Conservation (phyloP, 1,140 invertebrate species). For the Drosophila virilis region DNA sequence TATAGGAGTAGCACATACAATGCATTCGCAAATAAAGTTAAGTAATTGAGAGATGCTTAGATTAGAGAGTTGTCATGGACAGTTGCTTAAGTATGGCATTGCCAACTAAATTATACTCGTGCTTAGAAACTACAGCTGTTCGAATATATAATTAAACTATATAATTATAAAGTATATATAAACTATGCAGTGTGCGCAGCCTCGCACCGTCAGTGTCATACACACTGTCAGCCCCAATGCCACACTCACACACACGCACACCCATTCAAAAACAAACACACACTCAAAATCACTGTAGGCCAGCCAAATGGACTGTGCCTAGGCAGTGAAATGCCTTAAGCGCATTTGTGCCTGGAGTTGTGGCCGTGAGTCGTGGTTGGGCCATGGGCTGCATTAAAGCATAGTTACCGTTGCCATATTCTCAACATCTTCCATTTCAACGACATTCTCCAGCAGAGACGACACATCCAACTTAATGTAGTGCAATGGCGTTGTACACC, state of each 20-base stretch:
- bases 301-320: neutral
- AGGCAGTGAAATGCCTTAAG: conserved; percentile 3
- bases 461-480: conserved; percentile 91
- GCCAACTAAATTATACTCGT: conserved; percentile 22
- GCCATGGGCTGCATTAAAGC: conserved; percentile 20
- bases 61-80: conserved; percentile 16
- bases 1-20: neutral
- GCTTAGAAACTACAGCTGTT: conserved; percentile 24
- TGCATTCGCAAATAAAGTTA: neutral
- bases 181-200: conserved; percentile 8
- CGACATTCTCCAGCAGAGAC: conserved; percentile 91
- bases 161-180: neutral
- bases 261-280: neutral
- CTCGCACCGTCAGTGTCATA: neutral
- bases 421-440: conserved; percentile 87
- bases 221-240: conserved; percentile 3
- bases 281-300: neutral
- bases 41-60: conserved; percentile 32
- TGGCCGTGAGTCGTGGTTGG: neutral
- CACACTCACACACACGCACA: conserved; percentile 6
- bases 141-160: neutral
- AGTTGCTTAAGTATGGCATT: conserved; percentile 7
- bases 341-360: neutral
- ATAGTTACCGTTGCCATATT: conserved; percentile 84
- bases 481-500: conserved; percentile 90